Evolutionary conservation across 1,140 invertebrate genomes (phyloP).

Genomic region (Cherax quadricarinatus): DNA sequence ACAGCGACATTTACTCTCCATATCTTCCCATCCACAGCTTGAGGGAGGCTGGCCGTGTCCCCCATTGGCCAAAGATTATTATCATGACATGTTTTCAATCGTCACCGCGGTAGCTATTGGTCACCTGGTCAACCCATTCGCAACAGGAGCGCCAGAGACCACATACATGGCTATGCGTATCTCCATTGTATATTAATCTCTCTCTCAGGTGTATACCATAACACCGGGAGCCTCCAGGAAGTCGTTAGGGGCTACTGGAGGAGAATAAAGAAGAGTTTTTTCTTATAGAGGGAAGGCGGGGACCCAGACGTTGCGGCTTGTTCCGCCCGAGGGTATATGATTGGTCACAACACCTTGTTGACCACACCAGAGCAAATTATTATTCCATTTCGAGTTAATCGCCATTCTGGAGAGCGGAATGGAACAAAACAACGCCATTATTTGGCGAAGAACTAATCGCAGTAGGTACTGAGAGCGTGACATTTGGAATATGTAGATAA

Average conservation of each 20-base stretch:
- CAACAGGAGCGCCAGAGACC: neutral
- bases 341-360: slow-evolving; percentile 18
- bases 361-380: neutral
- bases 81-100: slow-evolving; percentile 30
- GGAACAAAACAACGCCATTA: too few relatives aligned
- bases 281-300: neutral
- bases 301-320: neutral
- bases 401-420: too few relatives aligned
- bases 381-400: neutral
- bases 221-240: neutral
- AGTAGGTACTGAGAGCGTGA: too few relatives aligned
- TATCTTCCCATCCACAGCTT: neutral
- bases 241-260: neutral
- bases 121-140: neutral
- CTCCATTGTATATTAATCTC: neutral
- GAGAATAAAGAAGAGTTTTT: neutral
- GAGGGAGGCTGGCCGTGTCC: neutral
- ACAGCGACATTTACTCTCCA: neutral
- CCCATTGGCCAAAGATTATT: slow-evolving; percentile 24
- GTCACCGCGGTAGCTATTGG: slow-evolving; percentile 39
- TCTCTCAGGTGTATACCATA: neutral
- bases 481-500: too few relatives aligned
- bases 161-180: neutral
- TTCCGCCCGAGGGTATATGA: slow-evolving; percentile 21
- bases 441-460: too few relatives aligned